Evolutionary conservation across 2,888 invertebrate genomes (phyloP).

Genomic region (Mimas tiliae): DNA sequence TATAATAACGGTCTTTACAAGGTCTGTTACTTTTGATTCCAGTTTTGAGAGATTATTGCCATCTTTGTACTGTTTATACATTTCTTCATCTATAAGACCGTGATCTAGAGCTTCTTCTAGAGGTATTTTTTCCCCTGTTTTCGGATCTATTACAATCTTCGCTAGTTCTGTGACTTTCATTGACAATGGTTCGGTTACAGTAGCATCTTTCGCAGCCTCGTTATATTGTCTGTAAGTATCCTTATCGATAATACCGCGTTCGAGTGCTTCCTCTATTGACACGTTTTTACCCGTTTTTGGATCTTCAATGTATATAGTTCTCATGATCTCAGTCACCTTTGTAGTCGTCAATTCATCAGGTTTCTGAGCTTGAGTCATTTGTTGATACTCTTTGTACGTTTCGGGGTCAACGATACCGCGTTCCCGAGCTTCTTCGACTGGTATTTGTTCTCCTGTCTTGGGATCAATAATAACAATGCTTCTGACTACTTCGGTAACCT

Average conservation of each 20-base stretch:
- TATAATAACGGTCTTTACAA: slow-evolving; percentile 13
- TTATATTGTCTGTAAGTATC: background rate
- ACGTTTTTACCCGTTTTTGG: slow-evolving; percentile 64
- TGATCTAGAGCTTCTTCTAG: slow-evolving; percentile 90
- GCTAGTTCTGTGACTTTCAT: slow-evolving; percentile 43
- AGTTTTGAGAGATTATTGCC: too few relatives aligned
- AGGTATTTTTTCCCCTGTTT: slow-evolving; percentile 90
- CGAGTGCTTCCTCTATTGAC: slow-evolving; percentile 54
- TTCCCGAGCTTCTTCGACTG: slow-evolving; percentile 79
- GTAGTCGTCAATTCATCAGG: slow-evolving; percentile 35
- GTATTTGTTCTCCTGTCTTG: slow-evolving; percentile 88
- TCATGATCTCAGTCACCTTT: slow-evolving; percentile 31
- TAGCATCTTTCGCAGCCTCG: background rate
- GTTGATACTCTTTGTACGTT: slow-evolving; percentile 17
- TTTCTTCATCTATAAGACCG: slow-evolving; percentile 75
- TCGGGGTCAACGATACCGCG: slow-evolving; percentile 20
- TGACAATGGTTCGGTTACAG: slow-evolving; percentile 24
- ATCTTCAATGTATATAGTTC: slow-evolving; percentile 4
- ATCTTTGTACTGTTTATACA: slow-evolving; percentile 41
- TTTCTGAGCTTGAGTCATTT: background rate
- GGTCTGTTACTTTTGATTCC: background rate
- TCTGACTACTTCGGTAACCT: slow-evolving; percentile 87
- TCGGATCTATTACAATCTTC: slow-evolving; percentile 87
- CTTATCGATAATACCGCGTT: slow-evolving; percentile 20
- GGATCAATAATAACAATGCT: slow-evolving; percentile 88